Evolutionary conservation across 2,888 invertebrate genomes (phyloP).

Genomic region (Trissolcus brochymenae): DNA sequence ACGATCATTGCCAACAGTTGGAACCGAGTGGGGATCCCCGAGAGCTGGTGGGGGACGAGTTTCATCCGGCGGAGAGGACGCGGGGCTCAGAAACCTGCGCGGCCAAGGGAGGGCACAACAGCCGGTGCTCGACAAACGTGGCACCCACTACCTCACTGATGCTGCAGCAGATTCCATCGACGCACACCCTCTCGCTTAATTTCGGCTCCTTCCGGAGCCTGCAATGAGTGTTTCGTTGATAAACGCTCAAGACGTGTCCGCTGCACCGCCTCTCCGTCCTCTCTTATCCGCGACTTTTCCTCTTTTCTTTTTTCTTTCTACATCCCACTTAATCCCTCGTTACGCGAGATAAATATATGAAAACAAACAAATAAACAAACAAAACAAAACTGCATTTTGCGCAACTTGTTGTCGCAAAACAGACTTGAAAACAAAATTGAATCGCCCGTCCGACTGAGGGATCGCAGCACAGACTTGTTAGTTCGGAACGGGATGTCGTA

Average conservation of each 20-base stretch:
- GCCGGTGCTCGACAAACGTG: constrained; percentile 70
- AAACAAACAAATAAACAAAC: too few species aligned
- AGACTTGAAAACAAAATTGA: too few species aligned
- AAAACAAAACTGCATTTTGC: too few species aligned
- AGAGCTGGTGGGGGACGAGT: constrained; percentile 27
- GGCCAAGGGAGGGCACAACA: constrained; percentile 65
- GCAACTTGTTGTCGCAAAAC: too few species aligned
- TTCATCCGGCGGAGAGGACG: constrained; percentile 32
- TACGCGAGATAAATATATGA: too few species aligned
- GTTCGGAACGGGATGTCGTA: constrained; percentile 59
- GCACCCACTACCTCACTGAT: constrained; percentile 66
- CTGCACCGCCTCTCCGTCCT: background rate
- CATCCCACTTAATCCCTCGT: too few species aligned
- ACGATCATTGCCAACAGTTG: constrained; percentile 53
- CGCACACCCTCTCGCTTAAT: constrained; percentile 39
- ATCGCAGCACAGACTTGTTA: constrained; percentile 48
- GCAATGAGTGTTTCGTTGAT: constrained; percentile 43
- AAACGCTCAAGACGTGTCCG: constrained; percentile 47
- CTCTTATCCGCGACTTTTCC: too few species aligned
- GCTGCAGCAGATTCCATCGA: constrained; percentile 64
- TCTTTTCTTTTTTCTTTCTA: too few species aligned
- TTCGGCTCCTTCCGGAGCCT: constrained; percentile 41
- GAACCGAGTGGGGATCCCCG: constrained; percentile 3
- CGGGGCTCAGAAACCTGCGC: constrained; percentile 51
- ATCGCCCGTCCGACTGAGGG: constrained; percentile 6